Conservation (phyloP, 2,888 invertebrate species). For the Heliconius ethilla region DNA sequence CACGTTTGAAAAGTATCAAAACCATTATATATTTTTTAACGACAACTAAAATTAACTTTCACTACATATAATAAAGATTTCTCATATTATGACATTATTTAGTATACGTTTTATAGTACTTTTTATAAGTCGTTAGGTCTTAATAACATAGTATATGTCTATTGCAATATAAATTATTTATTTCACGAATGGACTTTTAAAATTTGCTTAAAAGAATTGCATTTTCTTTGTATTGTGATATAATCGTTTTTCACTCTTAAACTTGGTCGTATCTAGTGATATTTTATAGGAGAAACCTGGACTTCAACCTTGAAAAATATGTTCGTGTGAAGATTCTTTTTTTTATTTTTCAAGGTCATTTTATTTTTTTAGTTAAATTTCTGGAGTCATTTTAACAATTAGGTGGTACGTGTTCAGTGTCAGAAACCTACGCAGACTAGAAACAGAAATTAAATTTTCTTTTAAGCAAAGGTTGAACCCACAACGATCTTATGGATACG, state of each 20-base stretch:
- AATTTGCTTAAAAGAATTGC: neutral
- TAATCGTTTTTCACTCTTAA: neutral
- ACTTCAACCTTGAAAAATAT: no score
- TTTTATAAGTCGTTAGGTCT: neutral
- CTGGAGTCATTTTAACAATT: no score
- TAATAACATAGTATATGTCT: neutral
- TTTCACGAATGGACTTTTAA: neutral
- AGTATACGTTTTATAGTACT: neutral
- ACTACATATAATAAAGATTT: neutral
- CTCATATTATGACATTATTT: slow-evolving; percentile 4
- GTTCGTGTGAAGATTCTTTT: no score
- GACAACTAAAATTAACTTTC: slow-evolving; percentile 4
- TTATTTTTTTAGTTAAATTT: no score
- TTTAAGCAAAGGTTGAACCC: no score
- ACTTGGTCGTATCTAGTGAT: no score
- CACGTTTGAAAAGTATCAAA: neutral
- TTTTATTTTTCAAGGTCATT: no score
- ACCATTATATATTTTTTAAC: neutral
- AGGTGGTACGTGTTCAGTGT: no score
- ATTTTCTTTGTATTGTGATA: neutral
- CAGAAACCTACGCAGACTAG: no score
- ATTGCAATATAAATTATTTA: neutral
- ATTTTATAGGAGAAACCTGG: no score
- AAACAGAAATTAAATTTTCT: no score
- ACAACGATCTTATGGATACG: no score